Conservation (phyloP, 1,140 invertebrate species). For the Saxidomus purpurata region DNA sequence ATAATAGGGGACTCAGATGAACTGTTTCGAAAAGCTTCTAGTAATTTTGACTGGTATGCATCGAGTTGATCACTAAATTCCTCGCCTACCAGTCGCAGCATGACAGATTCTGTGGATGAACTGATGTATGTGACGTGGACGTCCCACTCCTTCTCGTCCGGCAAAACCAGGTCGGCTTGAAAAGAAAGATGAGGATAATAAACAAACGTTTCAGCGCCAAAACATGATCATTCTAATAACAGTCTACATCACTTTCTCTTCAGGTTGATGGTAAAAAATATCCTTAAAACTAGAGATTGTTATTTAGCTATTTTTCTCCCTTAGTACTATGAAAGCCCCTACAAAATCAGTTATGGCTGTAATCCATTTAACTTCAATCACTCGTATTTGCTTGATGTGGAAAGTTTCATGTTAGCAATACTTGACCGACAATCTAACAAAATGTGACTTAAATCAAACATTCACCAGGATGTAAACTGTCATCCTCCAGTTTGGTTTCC, state of each 20-base stretch:
- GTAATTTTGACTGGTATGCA: slow-evolving; percentile 18
- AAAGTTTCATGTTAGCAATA: no score
- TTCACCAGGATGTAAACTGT: slow-evolving; percentile 40
- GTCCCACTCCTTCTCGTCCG: slow-evolving; percentile 68
- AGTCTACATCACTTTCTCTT: no score
- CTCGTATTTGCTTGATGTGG: no score
- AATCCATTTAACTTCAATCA: no score
- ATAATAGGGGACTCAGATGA: background rate
- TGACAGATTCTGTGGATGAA: slow-evolving; percentile 58
- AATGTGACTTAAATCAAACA: no score
- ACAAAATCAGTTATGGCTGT: no score
- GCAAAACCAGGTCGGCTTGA: slow-evolving; percentile 60
- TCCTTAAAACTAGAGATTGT: no score
- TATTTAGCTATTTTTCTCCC: no score
- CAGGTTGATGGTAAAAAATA: no score
- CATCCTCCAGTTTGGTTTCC: background rate
- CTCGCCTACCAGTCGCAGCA: slow-evolving; percentile 69
- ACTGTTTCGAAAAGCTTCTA: slow-evolving; percentile 38
- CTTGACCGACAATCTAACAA: no score
- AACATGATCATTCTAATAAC: background rate
- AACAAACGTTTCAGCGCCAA: background rate
- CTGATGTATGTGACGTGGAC: slow-evolving; percentile 69
- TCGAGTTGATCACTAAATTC: slow-evolving; percentile 66
- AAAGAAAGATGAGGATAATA: background rate
- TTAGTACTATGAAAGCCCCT: no score